Evolutionary conservation across 2,888 invertebrate genomes (phyloP).

Genomic region (Yponomeuta malinellus): DNA sequence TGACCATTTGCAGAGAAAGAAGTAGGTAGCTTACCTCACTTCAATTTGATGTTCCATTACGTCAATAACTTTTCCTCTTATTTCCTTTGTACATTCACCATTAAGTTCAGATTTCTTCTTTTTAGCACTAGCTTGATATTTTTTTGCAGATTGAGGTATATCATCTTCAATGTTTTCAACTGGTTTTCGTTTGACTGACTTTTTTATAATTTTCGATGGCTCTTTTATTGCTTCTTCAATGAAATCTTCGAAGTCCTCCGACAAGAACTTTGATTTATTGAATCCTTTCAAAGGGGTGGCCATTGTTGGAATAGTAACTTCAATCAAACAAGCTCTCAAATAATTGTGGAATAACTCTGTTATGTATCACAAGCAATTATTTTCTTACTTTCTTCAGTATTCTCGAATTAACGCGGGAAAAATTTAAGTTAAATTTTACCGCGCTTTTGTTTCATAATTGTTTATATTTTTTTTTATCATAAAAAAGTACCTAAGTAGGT

Average conservation of each 20-base stretch:
- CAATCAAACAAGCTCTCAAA: too few species aligned
- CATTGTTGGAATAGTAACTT: constrained; percentile 29
- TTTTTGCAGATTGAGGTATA: constrained; percentile 36
- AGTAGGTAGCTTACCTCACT: constrained; percentile 37
- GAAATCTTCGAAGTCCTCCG: constrained; percentile 44
- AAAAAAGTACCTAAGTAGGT: not conserved
- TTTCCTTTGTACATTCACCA: constrained; percentile 35
- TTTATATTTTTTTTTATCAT: not conserved
- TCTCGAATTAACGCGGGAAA: not conserved
- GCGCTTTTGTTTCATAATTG: constrained; percentile 4
- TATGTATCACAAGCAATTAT: too few species aligned
- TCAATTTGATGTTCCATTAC: constrained; percentile 47
- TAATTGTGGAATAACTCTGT: too few species aligned
- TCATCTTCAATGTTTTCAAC: constrained; percentile 37
- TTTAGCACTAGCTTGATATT: constrained; percentile 39
- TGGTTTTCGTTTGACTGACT: constrained; percentile 36
- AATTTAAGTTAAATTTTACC: constrained; percentile 10
- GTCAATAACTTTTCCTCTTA: constrained; percentile 49
- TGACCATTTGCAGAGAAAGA: not conserved
- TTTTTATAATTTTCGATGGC: constrained; percentile 38
- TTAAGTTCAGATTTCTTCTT: constrained; percentile 41
- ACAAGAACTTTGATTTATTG: constrained; percentile 40
- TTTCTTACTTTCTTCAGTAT: too few species aligned
- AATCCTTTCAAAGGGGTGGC: constrained; percentile 36
- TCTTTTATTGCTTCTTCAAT: constrained; percentile 43